Base-by-base conservation (phyloP, 2,113 vertebrate genomes). In the Pachypanchax playfairii region DNA sequence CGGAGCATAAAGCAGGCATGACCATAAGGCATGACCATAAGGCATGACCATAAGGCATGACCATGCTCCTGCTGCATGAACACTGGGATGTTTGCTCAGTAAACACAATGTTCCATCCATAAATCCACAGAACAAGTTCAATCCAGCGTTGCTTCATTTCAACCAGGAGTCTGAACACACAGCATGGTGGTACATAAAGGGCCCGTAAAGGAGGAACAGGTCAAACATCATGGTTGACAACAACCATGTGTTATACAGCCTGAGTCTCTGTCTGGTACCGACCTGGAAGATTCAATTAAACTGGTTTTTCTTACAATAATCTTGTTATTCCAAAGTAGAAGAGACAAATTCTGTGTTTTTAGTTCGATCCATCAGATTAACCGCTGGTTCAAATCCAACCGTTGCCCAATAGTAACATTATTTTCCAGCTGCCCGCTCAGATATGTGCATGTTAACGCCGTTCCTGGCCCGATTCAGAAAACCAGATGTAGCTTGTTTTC, bases 31-130 rank as follows among this genome's bases (percentile, higher is more conserved):
- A 39, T 35, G n/a, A n/a, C n/a, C n/a, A n/a, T n/a, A n/a, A n/a
- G n/a, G n/a, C n/a, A n/a, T n/a, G n/a, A n/a, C n/a, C n/a, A n/a
- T n/a, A n/a, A n/a, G n/a, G 51, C 31, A 10, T 69, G 70, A n/a
- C 5, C 25, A 25, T 39, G 53, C 21, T 41, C 20, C 7, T 41
- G 31, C 33, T 13, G 7, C 46, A 26, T 24, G 9, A 46, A 41
- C 21, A 39, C 33, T 8, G 20, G n/a, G 3, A n/a, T 47, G 59
- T 82, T 72, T 82, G 22, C 56, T 53, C 31, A 33, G 48, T 39
- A 77, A 75, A 85, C 64, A 70, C 18, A 28, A 20, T 67, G 28
- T 71, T 21, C 11, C 24, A 21, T 44, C 58, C 22, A 28, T 46
- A 14, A 21, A 49, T 55, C n/a, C 42, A 29, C 56, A 12, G 9